phyloP scores from a whole-genome alignment of 2,888 invertebrate species.

The Axea sp. region DNA sequence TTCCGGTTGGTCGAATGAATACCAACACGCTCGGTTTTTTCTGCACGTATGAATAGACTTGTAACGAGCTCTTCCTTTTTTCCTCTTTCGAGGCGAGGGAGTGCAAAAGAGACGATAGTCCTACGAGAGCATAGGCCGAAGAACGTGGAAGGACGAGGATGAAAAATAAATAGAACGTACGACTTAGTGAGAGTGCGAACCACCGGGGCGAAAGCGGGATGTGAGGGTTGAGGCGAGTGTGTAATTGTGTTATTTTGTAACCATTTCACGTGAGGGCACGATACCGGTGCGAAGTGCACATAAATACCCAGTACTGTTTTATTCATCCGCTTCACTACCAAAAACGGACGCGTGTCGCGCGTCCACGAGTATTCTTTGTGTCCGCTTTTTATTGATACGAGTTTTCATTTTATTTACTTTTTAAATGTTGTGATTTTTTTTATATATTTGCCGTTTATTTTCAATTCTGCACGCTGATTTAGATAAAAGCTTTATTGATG shows the following conservation, averaged over 20 bases:
- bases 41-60: conserved; percentile 79
- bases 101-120: conserved; percentile 61
- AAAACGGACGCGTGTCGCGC: conserved; percentile 69
- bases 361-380: conserved; percentile 50
- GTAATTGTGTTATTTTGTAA: conserved; percentile 79
- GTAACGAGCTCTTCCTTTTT: conserved; percentile 75
- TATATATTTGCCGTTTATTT: no score
- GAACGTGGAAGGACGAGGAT: conserved; percentile 55
- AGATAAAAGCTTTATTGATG: no score
- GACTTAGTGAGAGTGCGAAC: conserved; percentile 67
- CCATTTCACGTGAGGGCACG: conserved; percentile 77
- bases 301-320: conserved; percentile 78
- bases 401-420: conserved; percentile 4
- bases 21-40: conserved; percentile 77
- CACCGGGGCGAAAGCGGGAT: conserved; percentile 68
- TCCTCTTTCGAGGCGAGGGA: conserved; percentile 63
- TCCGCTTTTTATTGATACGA: conserved; percentile 27
- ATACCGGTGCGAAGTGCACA: conserved; percentile 73
- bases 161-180: conserved; percentile 66
- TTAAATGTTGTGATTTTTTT: no score
- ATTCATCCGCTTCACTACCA: conserved; percentile 73
- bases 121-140: conserved; percentile 50
- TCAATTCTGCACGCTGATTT: no score
- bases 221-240: conserved; percentile 74
- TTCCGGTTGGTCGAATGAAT: conserved; percentile 78